These are phyloP conservation scores for Lasioglossum zephyrum DNA, from an alignment of 2,888 invertebrate genomes.

Conservation along the genomic window DNA sequence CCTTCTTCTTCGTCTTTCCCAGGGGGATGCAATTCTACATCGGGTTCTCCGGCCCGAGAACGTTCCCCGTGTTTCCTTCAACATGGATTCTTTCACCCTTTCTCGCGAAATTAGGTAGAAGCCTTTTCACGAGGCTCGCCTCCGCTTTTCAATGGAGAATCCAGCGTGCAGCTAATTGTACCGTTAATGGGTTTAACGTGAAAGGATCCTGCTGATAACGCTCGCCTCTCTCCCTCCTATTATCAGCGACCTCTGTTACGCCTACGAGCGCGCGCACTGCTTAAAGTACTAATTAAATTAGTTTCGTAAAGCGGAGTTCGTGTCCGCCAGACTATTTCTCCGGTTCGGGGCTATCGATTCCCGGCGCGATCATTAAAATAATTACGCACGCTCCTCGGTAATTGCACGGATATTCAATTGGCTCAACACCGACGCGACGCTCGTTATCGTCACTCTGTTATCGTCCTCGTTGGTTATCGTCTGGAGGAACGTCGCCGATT, in stretches of 20 bases:
- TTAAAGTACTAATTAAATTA: conserved; percentile 60
- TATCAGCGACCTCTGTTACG: conserved; percentile 28
- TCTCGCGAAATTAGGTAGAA: conserved; percentile 64
- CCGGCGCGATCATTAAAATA: conserved; percentile 51
- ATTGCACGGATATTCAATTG: conserved; percentile 41
- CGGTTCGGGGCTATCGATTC: conserved; percentile 52
- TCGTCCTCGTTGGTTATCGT: not conserved
- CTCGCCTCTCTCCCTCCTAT: not conserved
- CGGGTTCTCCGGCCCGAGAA: not conserved
- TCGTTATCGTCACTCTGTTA: not conserved
- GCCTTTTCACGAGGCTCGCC: conserved; percentile 51
- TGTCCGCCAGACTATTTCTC: conserved; percentile 33
- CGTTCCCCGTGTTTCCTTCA: conserved; percentile 26
- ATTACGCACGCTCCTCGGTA: conserved; percentile 43
- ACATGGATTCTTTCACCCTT: conserved; percentile 53
- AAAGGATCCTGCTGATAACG: conserved; percentile 50
- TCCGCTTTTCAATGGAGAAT: conserved; percentile 46
- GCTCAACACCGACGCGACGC: not conserved
- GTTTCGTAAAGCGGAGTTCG: conserved; percentile 50
- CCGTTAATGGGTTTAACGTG: conserved; percentile 54
- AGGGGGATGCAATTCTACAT: not conserved
- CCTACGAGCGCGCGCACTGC: not conserved
- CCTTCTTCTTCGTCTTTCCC: not conserved
- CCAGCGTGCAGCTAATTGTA: conserved; percentile 55
- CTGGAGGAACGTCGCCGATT: not conserved